A percentile compares a stretch with the other conserved stretches of the same genome.
phyloP scores from a whole-genome alignment of 2,797 vertebrate species.

The Muscicapa striata region DNA sequence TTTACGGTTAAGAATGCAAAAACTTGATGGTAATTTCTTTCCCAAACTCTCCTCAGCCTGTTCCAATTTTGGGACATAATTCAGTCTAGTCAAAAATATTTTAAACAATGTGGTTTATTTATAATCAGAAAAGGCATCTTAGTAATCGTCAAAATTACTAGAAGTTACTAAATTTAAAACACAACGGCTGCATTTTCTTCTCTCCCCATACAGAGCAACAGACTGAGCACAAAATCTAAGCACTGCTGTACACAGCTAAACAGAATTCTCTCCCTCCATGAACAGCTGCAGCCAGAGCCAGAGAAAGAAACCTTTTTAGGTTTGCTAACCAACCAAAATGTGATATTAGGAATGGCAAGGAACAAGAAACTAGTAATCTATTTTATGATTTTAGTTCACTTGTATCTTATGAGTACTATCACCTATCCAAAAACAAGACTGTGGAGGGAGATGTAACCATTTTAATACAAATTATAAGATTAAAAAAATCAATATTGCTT shows the following conservation, averaged over 20 bases:
- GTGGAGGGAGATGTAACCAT: not conserved
- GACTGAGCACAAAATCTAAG: not conserved
- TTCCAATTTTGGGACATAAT: conserved; percentile 54
- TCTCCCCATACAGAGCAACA: not conserved
- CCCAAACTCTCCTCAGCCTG: conserved; percentile 51
- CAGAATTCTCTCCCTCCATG: not conserved
- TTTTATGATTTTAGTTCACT: not conserved
- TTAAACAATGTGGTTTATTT: conserved; percentile 63
- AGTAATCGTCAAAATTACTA: conserved; percentile 56
- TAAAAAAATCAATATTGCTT: not conserved
- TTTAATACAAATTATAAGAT: not conserved
- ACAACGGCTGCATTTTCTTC: not conserved
- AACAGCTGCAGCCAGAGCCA: not conserved
- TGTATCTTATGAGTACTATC: not conserved
- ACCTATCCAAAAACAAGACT: not conserved
- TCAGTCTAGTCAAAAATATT: conserved; percentile 58
- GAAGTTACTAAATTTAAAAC: conserved; percentile 53
- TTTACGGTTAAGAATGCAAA: conserved; percentile 65
- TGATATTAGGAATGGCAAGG: not conserved
- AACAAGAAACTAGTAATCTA: not conserved
- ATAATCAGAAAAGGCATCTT: conserved; percentile 19
- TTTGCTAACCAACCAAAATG: not conserved
- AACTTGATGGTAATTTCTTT: conserved; percentile 46
- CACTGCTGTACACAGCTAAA: not conserved
- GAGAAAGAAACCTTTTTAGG: not conserved